Evolutionary conservation across 1,140 invertebrate species (phyloP).

Genomic region (Dreissena polymorpha): DNA sequence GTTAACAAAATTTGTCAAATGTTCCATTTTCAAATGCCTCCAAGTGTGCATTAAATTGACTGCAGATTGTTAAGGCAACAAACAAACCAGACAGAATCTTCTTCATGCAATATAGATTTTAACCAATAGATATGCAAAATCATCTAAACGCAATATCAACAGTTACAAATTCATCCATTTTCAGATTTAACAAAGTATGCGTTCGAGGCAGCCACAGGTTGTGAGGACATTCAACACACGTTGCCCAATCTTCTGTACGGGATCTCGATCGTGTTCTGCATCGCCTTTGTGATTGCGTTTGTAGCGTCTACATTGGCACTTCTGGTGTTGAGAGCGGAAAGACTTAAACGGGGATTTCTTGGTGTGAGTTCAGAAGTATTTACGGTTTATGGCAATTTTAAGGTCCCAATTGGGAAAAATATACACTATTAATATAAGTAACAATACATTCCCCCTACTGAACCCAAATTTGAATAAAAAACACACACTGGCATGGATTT

Average conservation of each 20-base stretch:
- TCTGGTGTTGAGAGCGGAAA: slow-evolving; percentile 54
- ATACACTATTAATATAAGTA: too few species aligned
- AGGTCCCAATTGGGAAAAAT: too few species aligned
- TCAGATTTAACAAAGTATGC: slow-evolving; percentile 54
- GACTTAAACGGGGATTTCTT: slow-evolving; percentile 30
- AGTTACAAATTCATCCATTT: slow-evolving; percentile 8
- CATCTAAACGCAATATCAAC: not conserved
- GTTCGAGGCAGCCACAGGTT: slow-evolving; percentile 46
- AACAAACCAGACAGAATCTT: not conserved
- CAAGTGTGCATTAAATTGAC: too few species aligned
- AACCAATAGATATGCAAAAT: not conserved
- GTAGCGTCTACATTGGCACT: slow-evolving; percentile 50
- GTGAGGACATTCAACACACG: slow-evolving; percentile 43
- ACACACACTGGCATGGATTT: too few species aligned
- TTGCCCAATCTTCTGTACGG: slow-evolving; percentile 54
- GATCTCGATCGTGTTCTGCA: slow-evolving; percentile 45
- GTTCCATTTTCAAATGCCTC: too few species aligned
- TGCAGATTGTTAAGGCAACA: not conserved
- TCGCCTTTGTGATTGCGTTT: slow-evolving; percentile 45
- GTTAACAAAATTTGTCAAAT: too few species aligned
- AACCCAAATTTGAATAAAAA: too few species aligned
- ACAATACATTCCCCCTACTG: too few species aligned
- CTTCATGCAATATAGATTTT: not conserved
- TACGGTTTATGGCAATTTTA: not conserved
- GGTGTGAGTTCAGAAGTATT: slow-evolving; percentile 38